Evolutionary conservation across 2,113 vertebrate species (phyloP), one percentile per base, ranked within the genome.

Genomic region (Scomber japonicus): DNA sequence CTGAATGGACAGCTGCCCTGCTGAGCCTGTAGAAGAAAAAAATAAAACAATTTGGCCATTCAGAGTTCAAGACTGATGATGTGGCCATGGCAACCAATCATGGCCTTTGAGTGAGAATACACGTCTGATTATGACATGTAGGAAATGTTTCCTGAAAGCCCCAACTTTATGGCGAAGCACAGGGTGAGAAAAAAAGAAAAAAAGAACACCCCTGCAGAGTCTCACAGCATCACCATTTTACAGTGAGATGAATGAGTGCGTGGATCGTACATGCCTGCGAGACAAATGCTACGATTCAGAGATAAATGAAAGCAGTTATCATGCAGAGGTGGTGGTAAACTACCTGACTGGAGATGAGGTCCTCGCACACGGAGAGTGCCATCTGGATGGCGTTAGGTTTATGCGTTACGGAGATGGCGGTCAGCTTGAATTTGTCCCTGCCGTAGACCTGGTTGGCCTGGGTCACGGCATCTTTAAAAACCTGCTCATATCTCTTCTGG

Each of bases 271-370:
- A 59, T 9, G 27, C 21, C 40, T 16, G 13, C 9, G 9, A 30
- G 35, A 53, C 19, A 16, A 15, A 15, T 11, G 51, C 27, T 66
- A 15, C 56, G 51, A 35, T 16, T 21, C 14, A 63, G 2, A 50
- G 11, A 45, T 55, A 3, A 68, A 64, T 45, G 12, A 24, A 27
- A 12, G 31, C 44, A 30, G 51, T 2, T 55, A 54, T 40, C 63
- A 57, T 74, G 77, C 81, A 66, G 35, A 19, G 65, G 74, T 67
- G 66, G 27, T 50, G 11, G 56, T 6, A 13, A 27, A 46, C 12
- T 95, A 98, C 98, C 97, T 99, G 98, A 93, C 96, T 96, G 88
- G 97, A 98, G 96, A 99, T 99, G 92, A 99, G 97, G 93, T 98
- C 97, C 93, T 99, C 98, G 89, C 98, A 99, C 45, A 99, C 98